Evolutionary conservation across 2,888 invertebrate genomes (phyloP).

Genomic region (Nymphalis polychloros): DNA sequence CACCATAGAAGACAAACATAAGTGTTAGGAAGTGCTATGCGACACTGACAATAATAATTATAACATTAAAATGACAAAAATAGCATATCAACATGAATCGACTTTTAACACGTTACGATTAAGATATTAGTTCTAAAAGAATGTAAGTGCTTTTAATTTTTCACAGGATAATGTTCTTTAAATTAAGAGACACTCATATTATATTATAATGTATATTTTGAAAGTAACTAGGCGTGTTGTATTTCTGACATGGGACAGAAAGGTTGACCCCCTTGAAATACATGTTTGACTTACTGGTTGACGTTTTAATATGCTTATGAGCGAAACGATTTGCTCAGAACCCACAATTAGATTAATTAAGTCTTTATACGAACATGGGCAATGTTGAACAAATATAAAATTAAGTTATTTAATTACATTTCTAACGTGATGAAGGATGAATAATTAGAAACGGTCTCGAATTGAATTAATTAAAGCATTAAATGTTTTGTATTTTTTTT

Average conservation of each 20-base stretch:
- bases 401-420: not conserved
- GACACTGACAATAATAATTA: too few species aligned
- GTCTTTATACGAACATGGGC: slow-evolving; percentile 32
- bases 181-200: slow-evolving; percentile 66
- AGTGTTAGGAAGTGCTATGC: too few species aligned
- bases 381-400: slow-evolving; percentile 22
- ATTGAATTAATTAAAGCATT: not conserved
- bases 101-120: too few species aligned
- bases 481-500: not conserved
- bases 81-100: too few species aligned
- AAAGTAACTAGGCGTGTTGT: slow-evolving; percentile 68
- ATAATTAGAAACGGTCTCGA: not conserved
- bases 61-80: too few species aligned
- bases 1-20: too few species aligned
- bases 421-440: slow-evolving; percentile 3
- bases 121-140: too few species aligned
- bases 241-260: slow-evolving; percentile 69
- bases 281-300: slow-evolving; percentile 48
- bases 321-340: slow-evolving; percentile 44
- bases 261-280: slow-evolving; percentile 53
- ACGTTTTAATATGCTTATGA: slow-evolving; percentile 52
- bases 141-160: slow-evolving; percentile 54
- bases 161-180: slow-evolving; percentile 68
- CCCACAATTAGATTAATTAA: slow-evolving; percentile 41
- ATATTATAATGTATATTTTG: slow-evolving; percentile 67